Evolutionary conservation across 2,113 vertebrate species (phyloP).

Genomic region (Amphilophus citrinellus): DNA sequence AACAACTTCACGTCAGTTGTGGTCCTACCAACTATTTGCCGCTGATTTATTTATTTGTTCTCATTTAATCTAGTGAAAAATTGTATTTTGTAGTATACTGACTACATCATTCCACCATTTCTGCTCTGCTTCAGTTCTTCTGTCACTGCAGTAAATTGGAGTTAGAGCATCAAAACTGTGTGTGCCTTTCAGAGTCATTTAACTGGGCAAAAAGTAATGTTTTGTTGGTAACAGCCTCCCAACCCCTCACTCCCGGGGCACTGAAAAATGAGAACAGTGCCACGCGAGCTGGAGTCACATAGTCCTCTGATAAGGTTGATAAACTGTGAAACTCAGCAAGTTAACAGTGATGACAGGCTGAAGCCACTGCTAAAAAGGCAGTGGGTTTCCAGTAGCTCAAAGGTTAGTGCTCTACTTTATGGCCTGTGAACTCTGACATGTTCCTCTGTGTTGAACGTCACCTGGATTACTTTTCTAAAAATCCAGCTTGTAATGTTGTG

Average conservation of each 20-base stretch:
- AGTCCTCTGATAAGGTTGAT: constrained; percentile 69
- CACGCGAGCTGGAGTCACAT: constrained; percentile 28
- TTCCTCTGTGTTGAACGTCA: background rate
- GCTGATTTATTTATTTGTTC: background rate
- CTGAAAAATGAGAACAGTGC: background rate
- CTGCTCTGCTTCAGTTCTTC: background rate
- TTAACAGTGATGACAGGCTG: constrained; percentile 6
- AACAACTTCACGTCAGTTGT: background rate
- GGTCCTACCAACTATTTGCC: background rate
- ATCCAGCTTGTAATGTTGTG: background rate
- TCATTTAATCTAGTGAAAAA: background rate
- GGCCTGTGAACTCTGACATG: background rate
- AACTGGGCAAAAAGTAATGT: background rate
- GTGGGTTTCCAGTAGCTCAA: background rate
- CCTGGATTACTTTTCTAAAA: background rate
- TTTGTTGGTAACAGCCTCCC: background rate
- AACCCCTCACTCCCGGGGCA: background rate
- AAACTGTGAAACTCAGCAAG: constrained; percentile 25
- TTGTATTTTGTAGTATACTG: background rate
- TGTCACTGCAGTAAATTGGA: background rate
- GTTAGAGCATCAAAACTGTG: background rate
- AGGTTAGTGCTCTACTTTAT: constrained; percentile 7
- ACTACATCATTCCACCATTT: background rate
- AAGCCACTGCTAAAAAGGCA: background rate
- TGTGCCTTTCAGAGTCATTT: background rate